These are phyloP conservation scores for Seira sanloemensis DNA, from an alignment of 2,888 invertebrate genomes.

Conservation along the genomic window DNA sequence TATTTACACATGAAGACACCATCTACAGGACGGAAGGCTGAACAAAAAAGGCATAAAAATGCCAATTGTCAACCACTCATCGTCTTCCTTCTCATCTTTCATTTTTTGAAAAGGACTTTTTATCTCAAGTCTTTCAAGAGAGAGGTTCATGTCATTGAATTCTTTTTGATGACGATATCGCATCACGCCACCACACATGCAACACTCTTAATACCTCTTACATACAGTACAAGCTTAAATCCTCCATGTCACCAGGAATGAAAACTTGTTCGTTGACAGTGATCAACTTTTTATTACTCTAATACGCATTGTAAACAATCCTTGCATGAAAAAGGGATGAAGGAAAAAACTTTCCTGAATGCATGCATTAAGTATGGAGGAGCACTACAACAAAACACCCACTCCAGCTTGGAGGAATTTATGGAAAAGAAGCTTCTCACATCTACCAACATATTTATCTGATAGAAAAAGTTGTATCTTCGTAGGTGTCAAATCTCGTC, in stretches of 20 bases:
- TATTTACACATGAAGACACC: too few relatives aligned
- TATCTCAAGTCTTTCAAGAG: conserved; percentile 5
- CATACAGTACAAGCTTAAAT: conserved; percentile 44
- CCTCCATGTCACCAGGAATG: conserved; percentile 7
- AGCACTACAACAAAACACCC: conserved; percentile 46
- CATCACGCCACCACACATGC: conserved; percentile 34
- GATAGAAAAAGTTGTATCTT: conserved; percentile 29
- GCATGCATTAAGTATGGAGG: not conserved
- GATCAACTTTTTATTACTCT: conserved; percentile 21
- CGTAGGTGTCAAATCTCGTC: conserved; percentile 60
- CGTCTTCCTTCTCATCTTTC: conserved; percentile 10
- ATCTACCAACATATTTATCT: not conserved
- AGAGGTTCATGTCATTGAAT: conserved; percentile 48
- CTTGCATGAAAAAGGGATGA: conserved; percentile 37
- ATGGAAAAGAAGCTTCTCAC: conserved; percentile 5
- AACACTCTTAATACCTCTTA: not conserved
- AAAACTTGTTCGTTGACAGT: conserved; percentile 64
- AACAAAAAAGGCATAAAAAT: conserved; percentile 59
- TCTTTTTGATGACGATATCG: conserved; percentile 21
- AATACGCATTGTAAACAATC: conserved; percentile 47
- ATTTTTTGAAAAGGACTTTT: conserved; percentile 27
- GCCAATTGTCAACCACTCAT: conserved; percentile 49
- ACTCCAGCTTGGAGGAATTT: conserved; percentile 13
- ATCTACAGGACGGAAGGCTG: not conserved
- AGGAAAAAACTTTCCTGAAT: not conserved